phyloP scores from a whole-genome alignment of 2,113 vertebrate genomes.

The Lepus americanus region DNA sequence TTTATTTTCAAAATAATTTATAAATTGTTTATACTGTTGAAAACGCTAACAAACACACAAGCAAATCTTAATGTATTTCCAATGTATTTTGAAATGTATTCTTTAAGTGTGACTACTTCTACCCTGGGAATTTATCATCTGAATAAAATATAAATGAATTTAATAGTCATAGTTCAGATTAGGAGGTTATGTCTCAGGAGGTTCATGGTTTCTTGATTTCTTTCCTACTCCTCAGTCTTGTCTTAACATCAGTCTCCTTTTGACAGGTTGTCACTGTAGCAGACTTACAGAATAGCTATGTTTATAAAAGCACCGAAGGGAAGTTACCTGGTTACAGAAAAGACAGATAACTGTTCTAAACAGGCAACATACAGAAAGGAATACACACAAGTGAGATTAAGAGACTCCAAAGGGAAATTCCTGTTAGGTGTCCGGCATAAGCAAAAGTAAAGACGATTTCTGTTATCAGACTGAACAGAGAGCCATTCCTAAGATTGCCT shows the following conservation, averaged over 20 bases:
- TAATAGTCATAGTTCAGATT: conserved; percentile 52
- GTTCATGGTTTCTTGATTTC: neutral
- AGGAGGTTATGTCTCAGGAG: conserved; percentile 24
- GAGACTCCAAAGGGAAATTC: conserved; percentile 37
- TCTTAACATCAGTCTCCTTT: neutral
- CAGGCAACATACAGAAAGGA: conserved; percentile 39
- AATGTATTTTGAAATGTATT: conserved; percentile 48
- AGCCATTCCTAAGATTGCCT: neutral
- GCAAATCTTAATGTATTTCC: neutral
- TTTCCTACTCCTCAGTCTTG: neutral
- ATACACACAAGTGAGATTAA: conserved; percentile 50
- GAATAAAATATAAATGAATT: conserved; percentile 62
- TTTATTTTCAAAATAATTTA: neutral
- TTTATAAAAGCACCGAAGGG: conserved; percentile 60
- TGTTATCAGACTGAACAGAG: conserved; percentile 57
- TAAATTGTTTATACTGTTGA: conserved; percentile 17
- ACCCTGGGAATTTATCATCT: conserved; percentile 31
- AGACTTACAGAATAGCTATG: conserved; percentile 43
- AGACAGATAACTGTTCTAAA: conserved; percentile 63
- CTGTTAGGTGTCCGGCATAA: conserved; percentile 13
- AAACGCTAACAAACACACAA: conserved; percentile 19
- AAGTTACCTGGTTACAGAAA: conserved; percentile 58
- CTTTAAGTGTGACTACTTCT: conserved; percentile 42
- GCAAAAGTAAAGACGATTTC: conserved; percentile 60
- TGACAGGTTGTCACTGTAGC: conserved; percentile 33